Base-by-base conservation (phyloP, 2,113 vertebrate species). In the Paraplagusia blochii region DNA sequence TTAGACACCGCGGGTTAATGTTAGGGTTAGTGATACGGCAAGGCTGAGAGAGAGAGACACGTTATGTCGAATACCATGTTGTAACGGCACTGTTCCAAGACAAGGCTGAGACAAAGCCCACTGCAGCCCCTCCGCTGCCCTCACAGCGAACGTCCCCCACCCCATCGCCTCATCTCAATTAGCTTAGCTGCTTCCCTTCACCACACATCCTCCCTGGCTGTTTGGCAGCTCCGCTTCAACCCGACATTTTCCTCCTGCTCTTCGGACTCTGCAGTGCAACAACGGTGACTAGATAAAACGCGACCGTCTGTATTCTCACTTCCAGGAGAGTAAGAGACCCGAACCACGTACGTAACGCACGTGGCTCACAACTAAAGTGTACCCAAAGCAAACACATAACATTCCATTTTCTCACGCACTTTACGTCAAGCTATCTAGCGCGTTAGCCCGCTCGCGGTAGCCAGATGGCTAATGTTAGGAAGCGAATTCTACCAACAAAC, bases 51-150 rank as follows among this genome's bases (percentile, higher is more conserved):
- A 15, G 7, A 8, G 9, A 7, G 1, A 10, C 1, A 43, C 14
- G 33, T 18, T 17, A 45, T 56, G 39, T 40, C 12, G 18, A 4
- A 33, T 29, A 42, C 17, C 9, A 4, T 8, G 39, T 53, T 73
- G 73, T 22, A 64, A 53, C 19, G 59, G 15, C 39, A 69, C 57
- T 59, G 65, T 58, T 52, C 11, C 38, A 12, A 68, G 7, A 11
- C 4, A 40, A 78, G 39, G n/a, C 72, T 11, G 76, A 89, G 79
- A 89, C 87, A 89, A 89, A 89, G 87, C 85, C 71, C 84, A 75
- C 81, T 78, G 87, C 83, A 87, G 84, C 79, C 78, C 79, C 79
- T 67, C 62, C 42, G 34, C 67, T 81, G 79, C 82, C 83, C 79
- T 81, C 63, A 64, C 64, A 67, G 9, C 13, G 11, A 4, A 11